Conservation (phyloP, 92 coral and sea anemone genomes). For the Epizoanthus stellaris region DNA sequence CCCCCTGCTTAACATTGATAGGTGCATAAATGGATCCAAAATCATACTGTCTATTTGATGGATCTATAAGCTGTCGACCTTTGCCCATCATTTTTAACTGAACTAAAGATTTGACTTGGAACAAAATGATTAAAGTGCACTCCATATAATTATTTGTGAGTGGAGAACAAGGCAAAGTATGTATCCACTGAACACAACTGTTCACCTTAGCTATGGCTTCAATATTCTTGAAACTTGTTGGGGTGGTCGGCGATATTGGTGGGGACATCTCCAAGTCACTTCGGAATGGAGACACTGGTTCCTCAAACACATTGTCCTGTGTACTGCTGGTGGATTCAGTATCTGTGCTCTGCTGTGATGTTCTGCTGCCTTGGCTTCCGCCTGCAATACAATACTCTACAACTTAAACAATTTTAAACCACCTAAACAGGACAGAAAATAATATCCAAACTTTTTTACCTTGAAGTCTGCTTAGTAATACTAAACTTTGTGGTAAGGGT, state of each 20-base stretch:
- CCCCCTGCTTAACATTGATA: no score
- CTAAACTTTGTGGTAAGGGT: no score
- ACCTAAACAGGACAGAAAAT: no score
- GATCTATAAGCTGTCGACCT: no score
- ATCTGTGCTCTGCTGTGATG: slow-evolving; percentile 78
- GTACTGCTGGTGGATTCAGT: slow-evolving; percentile 65
- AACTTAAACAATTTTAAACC: background rate
- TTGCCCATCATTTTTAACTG: no score
- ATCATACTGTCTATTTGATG: background rate
- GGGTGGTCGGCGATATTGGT: slow-evolving; percentile 77
- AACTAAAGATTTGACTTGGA: no score
- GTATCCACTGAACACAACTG: no score
- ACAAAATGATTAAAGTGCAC: no score
- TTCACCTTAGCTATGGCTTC: slow-evolving; percentile 78
- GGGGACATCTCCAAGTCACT: slow-evolving; percentile 82
- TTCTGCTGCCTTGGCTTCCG: slow-evolving; percentile 56
- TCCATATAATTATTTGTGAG: no score
- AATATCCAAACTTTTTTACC: no score
- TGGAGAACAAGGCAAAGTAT: background rate
- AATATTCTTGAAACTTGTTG: slow-evolving; percentile 58
- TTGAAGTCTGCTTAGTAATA: no score
- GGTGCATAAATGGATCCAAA: background rate
- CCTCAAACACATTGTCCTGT: slow-evolving; percentile 85
- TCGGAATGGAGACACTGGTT: slow-evolving; percentile 82
- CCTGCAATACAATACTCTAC: background rate